Conservation (phyloP, 2,888 invertebrate species). For the Cephus rjabovi region DNA sequence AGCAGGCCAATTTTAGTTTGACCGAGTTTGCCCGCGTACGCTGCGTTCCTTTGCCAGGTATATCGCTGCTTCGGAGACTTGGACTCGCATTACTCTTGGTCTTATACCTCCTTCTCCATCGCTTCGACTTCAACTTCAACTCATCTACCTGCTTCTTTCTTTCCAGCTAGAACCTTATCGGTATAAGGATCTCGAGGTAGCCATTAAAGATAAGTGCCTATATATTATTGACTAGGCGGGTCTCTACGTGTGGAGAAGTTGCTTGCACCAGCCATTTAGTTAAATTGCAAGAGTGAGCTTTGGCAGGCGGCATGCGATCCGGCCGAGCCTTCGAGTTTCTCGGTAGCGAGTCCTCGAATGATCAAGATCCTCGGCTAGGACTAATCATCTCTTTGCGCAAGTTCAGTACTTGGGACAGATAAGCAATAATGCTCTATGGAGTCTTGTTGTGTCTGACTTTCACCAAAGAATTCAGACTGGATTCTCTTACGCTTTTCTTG, state of each 20-base stretch:
- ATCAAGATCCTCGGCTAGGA: not conserved
- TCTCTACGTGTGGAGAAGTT: not conserved
- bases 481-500: too few species aligned
- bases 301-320: too few species aligned
- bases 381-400: not conserved
- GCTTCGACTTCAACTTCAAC: not conserved
- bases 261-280: not conserved
- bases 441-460: too few species aligned
- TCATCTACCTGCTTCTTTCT: not conserved
- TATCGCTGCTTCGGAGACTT: constrained; percentile 21
- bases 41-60: constrained; percentile 18
- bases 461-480: too few species aligned
- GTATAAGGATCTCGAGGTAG: too few species aligned
- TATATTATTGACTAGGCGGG: not conserved
- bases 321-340: too few species aligned
- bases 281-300: too few species aligned
- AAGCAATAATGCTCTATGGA: too few species aligned
- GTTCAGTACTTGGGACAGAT: not conserved
- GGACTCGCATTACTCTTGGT: not conserved
- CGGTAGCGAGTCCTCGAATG: not conserved
- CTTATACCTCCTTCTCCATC: not conserved
- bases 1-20: constrained; percentile 50
- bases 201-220: not conserved
- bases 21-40: constrained; percentile 40
- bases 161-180: not conserved